Evolutionary conservation across 2,888 invertebrate genomes (phyloP).

Genomic region (Xanthorhoe spadicearia): DNA sequence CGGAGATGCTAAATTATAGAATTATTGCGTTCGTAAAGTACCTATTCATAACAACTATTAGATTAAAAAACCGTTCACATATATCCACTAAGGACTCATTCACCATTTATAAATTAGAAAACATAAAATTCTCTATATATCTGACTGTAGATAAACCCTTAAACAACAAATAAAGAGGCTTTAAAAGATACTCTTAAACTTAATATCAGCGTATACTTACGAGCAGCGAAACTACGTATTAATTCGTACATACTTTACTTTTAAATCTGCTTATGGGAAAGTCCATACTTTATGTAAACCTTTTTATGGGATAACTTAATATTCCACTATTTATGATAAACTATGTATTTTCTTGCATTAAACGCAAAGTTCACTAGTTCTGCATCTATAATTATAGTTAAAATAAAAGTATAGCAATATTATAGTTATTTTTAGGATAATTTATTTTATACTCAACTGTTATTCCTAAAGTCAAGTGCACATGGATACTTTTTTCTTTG

Average conservation of each 20-base stretch:
- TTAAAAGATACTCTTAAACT: not conserved
- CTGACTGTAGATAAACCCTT: too few relatives aligned
- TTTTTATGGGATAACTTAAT: too few relatives aligned
- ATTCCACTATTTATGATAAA: not conserved
- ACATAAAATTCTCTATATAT: too few relatives aligned
- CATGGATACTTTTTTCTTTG: conserved; percentile 7
- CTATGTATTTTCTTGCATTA: not conserved
- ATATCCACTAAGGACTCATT: too few relatives aligned
- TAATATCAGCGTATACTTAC: not conserved
- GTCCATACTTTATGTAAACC: too few relatives aligned
- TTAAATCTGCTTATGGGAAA: not conserved
- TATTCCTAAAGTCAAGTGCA: conserved; percentile 18
- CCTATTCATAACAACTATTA: not conserved
- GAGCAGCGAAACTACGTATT: conserved; percentile 8
- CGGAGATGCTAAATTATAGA: conserved; percentile 42
- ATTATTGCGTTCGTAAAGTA: conserved; percentile 11
- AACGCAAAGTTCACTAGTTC: not conserved
- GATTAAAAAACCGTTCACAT: not conserved
- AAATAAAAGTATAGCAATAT: not conserved
- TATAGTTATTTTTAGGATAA: conserved; percentile 2
- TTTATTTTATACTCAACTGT: conserved; percentile 4
- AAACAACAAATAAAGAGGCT: not conserved
- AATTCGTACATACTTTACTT: not conserved
- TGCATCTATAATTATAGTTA: not conserved
- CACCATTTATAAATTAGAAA: too few relatives aligned